Conservation (phyloP, 2,797 vertebrate species). For the Meda fulgida region DNA sequence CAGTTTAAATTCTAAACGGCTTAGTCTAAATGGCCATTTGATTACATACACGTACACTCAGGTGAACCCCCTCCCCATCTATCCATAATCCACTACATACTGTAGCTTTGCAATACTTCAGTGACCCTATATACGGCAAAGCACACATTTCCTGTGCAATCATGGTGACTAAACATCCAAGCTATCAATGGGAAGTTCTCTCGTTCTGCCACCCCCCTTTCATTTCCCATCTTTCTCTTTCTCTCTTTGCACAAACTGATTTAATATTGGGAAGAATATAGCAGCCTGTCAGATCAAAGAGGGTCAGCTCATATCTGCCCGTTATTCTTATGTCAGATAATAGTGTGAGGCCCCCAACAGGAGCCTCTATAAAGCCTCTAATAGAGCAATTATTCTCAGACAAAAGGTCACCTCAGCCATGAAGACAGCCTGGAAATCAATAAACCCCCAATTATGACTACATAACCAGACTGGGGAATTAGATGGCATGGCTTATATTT, state of each 20-base stretch:
- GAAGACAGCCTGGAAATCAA: slow-evolving; percentile 79
- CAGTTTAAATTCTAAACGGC: background rate
- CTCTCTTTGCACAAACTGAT: slow-evolving; percentile 23
- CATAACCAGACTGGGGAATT: slow-evolving; percentile 56
- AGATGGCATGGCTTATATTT: slow-evolving; percentile 60
- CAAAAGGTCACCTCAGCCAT: slow-evolving; percentile 81
- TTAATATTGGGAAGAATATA: slow-evolving; percentile 20
- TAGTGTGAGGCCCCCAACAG: slow-evolving; percentile 72
- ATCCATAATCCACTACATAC: slow-evolving; percentile 34
- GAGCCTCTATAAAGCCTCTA: slow-evolving; percentile 78
- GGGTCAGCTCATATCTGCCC: slow-evolving; percentile 65
- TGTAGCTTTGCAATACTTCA: slow-evolving; percentile 34
- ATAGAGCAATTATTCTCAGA: slow-evolving; percentile 84
- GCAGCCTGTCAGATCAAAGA: slow-evolving; percentile 60
- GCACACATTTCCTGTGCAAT: background rate
- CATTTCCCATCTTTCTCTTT: slow-evolving; percentile 26
- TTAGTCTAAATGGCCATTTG: slow-evolving; percentile 16
- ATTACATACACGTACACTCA: slow-evolving; percentile 5
- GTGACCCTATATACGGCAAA: background rate
- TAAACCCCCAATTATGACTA: slow-evolving; percentile 76
- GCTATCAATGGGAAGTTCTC: slow-evolving; percentile 8
- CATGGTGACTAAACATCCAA: background rate
- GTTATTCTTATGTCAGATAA: slow-evolving; percentile 74
- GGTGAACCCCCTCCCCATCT: background rate
- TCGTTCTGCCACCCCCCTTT: background rate